A percentile compares a stretch with the other conserved stretches of the same genome.
Evolutionary conservation across 2,797 vertebrate genomes (phyloP).

Genomic region (Argyrosomus regius): DNA sequence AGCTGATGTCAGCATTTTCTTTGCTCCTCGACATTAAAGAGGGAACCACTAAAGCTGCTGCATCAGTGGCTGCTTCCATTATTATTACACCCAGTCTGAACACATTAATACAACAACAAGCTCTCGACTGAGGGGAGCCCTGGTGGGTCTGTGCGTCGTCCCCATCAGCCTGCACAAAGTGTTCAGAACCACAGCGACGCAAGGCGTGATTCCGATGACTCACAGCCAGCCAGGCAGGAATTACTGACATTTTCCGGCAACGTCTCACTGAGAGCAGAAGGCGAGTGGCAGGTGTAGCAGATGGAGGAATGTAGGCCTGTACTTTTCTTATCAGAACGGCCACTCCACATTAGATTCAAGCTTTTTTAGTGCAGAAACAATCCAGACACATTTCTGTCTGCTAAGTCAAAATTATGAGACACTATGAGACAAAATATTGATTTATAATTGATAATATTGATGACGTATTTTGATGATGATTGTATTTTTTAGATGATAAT

Average conservation of each 20-base stretch:
- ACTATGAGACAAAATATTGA: too few relatives aligned
- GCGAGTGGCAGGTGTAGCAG: slow-evolving; percentile 68
- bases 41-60: slow-evolving; percentile 34
- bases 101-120: slow-evolving; percentile 25
- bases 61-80: slow-evolving; percentile 35
- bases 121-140: background rate
- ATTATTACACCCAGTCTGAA: slow-evolving; percentile 27
- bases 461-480: too few relatives aligned
- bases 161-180: slow-evolving; percentile 32
- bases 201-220: slow-evolving; percentile 40
- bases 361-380: background rate
- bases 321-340: slow-evolving; percentile 23
- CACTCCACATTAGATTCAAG: slow-evolving; percentile 2
- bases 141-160: background rate
- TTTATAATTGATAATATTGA: too few relatives aligned
- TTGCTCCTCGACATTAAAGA: slow-evolving; percentile 46
- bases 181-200: background rate
- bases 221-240: slow-evolving; percentile 42
- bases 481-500: background rate
- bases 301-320: slow-evolving; percentile 37
- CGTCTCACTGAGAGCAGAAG: slow-evolving; percentile 58
- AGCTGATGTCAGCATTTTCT: slow-evolving; percentile 73
- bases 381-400: background rate
- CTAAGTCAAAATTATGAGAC: background rate
- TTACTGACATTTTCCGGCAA: slow-evolving; percentile 46